These are phyloP conservation scores for Teleogryllus occipitalis DNA, from an alignment of 1,140 invertebrate genomes.

Conservation along the genomic window DNA sequence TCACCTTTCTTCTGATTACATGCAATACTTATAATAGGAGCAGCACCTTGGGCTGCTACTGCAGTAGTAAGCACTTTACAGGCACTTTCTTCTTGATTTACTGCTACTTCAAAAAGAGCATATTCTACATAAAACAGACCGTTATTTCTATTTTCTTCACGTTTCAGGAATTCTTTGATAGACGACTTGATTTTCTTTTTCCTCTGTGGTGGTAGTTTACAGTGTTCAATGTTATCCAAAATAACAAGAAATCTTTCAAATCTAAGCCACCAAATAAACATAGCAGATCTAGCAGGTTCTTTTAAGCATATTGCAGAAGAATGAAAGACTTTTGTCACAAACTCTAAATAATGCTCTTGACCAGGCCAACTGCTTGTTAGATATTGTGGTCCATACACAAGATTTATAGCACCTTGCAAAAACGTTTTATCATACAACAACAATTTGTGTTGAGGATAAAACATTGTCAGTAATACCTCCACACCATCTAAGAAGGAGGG, in stretches of 20 bases:
- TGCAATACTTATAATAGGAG: slow-evolving; percentile 9
- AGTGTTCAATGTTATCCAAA: slow-evolving; percentile 37
- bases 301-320: slow-evolving; percentile 35
- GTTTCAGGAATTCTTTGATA: slow-evolving; percentile 47
- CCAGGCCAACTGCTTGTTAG: slow-evolving; percentile 45
- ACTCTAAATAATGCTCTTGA: slow-evolving; percentile 47
- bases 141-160: slow-evolving; percentile 44
- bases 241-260: slow-evolving; percentile 47
- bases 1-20: slow-evolving; percentile 30
- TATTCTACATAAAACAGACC: slow-evolving; percentile 50
- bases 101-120: slow-evolving; percentile 50
- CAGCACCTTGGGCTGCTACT: slow-evolving; percentile 8
- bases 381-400: slow-evolving; percentile 45
- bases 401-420: slow-evolving; percentile 13
- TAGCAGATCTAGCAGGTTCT: slow-evolving; percentile 34
- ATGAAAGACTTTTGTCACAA: slow-evolving; percentile 37
- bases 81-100: slow-evolving; percentile 37
- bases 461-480: slow-evolving; percentile 39
- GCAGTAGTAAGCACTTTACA: slow-evolving; percentile 18
- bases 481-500: slow-evolving; percentile 44
- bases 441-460: slow-evolving; percentile 8
- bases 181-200: slow-evolving; percentile 41
- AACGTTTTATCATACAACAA: not conserved
- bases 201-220: slow-evolving; percentile 35
- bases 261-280: slow-evolving; percentile 50